Evolutionary conservation across 2,113 vertebrate species (phyloP), one percentile per base, ranked within the genome.

Genomic region (Sebastes schlegelii): DNA sequence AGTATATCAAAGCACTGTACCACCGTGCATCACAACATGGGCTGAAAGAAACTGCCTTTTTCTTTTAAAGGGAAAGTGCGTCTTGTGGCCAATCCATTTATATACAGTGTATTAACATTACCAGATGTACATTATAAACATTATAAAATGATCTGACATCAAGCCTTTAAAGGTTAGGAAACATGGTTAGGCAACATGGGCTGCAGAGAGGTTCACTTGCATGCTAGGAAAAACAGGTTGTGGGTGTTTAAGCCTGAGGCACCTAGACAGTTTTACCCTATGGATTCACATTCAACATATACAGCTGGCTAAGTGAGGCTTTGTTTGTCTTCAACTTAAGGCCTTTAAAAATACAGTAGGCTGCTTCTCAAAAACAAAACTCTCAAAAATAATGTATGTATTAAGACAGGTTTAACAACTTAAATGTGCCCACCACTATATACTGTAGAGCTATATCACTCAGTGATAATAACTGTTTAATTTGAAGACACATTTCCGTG

Each of bases 141-240:
- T 61, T 13, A 9, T 57, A 26, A 21, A 21, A 19, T 16, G 1
- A 16, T 2, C 11, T 48, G 9, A 6, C 34, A n/a, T 23, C 10
- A 16, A 19, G 48, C 54, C 55, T 34, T 34, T 43, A 40, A 14
- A 34, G 34, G 51, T 58, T 55, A 72, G 19, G 7, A 21, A 82
- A 76, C 13, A 43, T 13, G 1, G 51, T 58, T 55, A 72, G 19
- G 7, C 21, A 82, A 76, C 13, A 43, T 13, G 1, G 52, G 2
- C 48, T 21, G 42, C 40, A 57, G 6, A 75, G 54, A 62, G 17
- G 72, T 46, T 34, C 34, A 34, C 34, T 34, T 57, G 9, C 49
- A 64, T 16, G 69, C 62, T 63, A 40, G 60, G 70, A 81, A 82
- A 66, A 86, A 78, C 76, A 34, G 63, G 57, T 34, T 34, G 34